phyloP scores from a whole-genome alignment of 2,888 invertebrate genomes.

The Aquatica leii region DNA sequence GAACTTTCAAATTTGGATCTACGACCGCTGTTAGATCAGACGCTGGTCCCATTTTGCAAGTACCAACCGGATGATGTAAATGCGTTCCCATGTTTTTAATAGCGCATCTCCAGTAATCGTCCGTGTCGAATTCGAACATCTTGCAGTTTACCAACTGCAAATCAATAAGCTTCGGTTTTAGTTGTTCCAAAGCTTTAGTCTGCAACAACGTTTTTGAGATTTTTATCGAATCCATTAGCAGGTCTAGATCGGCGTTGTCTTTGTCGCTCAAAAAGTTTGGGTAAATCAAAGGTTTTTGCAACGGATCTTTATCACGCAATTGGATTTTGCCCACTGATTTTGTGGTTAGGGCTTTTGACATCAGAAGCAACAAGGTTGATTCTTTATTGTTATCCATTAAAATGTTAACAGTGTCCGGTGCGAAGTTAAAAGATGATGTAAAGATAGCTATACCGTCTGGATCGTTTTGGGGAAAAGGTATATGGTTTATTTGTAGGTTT shows the following conservation, averaged over 20 bases:
- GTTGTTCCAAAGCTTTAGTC: constrained; percentile 11
- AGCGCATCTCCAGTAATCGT: constrained; percentile 66
- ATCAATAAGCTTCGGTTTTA: not conserved
- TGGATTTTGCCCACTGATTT: constrained; percentile 16
- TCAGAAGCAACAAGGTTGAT: not conserved
- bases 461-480: too few species aligned
- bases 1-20: constrained; percentile 73
- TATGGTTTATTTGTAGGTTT: too few species aligned
- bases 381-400: not conserved
- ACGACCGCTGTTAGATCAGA: constrained; percentile 79
- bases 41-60: constrained; percentile 78
- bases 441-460: too few species aligned
- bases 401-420: not conserved
- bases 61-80: constrained; percentile 41
- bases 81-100: constrained; percentile 41
- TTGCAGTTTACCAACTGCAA: constrained; percentile 47
- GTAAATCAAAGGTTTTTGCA: constrained; percentile 64
- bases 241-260: constrained; percentile 4
- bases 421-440: too few species aligned
- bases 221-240: constrained; percentile 3
- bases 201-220: not conserved
- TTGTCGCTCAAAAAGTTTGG: constrained; percentile 66
- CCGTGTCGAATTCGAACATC: constrained; percentile 48
- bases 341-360: not conserved
- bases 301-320: constrained; percentile 4